These are phyloP conservation scores for Halcyon senegalensis DNA, from an alignment of 2,113 vertebrate species.

Conservation along the genomic window DNA sequence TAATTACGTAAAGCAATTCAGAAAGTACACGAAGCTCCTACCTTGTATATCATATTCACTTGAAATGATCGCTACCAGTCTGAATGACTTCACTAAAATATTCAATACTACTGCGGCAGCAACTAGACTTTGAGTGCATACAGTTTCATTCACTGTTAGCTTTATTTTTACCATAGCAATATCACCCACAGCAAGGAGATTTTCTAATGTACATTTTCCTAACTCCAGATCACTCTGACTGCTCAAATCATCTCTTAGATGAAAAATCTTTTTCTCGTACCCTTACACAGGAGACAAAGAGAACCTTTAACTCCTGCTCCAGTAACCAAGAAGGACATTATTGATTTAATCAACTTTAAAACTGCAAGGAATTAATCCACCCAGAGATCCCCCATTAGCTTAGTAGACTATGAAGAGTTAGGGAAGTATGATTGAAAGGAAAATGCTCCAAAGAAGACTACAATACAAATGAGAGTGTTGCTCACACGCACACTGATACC, in stretches of 20 bases:
- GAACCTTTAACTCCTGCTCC: constrained; percentile 6
- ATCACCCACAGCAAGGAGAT: not conserved
- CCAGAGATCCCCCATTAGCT: not conserved
- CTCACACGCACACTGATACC: not conserved
- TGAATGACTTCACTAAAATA: constrained; percentile 24
- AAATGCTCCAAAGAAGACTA: not conserved
- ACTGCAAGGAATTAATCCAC: not conserved
- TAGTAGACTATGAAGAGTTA: not conserved
- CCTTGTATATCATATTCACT: not conserved
- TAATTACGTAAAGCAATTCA: constrained; percentile 8
- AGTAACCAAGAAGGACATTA: not conserved
- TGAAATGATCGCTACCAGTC: not conserved
- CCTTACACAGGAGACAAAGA: not conserved
- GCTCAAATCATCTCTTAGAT: not conserved
- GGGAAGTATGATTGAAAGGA: not conserved
- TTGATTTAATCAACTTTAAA: not conserved
- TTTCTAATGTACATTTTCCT: not conserved
- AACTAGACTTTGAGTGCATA: not conserved
- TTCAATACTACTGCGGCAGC: not conserved
- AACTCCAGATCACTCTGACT: not conserved
- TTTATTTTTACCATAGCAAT: not conserved
- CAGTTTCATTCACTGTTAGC: not conserved
- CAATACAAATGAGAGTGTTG: not conserved
- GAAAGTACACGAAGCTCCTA: not conserved
- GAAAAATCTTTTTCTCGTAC: constrained; percentile 6